phyloP scores from a whole-genome alignment of 2,797 vertebrate species.

The Valencia hispanica region DNA sequence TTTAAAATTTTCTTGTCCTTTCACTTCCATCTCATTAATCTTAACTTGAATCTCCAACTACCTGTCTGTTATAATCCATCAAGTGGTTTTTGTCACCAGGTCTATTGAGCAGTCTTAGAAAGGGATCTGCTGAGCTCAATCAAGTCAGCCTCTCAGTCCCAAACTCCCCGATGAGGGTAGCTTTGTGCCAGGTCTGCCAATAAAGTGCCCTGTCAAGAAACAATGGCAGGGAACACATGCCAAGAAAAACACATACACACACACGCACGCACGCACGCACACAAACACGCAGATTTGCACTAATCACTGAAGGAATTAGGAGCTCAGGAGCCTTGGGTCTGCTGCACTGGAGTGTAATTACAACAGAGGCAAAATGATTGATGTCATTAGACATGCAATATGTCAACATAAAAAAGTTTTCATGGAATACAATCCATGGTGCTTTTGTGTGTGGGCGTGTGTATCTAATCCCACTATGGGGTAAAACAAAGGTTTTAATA shows the following conservation, averaged over 20 bases:
- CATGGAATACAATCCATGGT: background rate
- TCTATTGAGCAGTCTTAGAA: conserved; percentile 69
- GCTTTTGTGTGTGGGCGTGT: background rate
- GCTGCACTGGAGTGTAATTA: conserved; percentile 39
- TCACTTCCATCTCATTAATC: conserved; percentile 37
- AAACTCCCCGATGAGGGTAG: conserved; percentile 55
- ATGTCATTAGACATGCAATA: conserved; percentile 41
- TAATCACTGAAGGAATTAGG: conserved; percentile 60
- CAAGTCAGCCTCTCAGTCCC: conserved; percentile 64
- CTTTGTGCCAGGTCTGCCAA: conserved; percentile 60
- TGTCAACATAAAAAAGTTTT: conserved; percentile 31
- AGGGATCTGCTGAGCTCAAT: conserved; percentile 69
- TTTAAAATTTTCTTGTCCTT: background rate
- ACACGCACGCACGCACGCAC: conserved; percentile 14
- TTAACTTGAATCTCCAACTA: conserved; percentile 48
- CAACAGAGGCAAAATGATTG: conserved; percentile 44
- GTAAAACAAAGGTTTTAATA: background rate
- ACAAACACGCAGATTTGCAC: conserved; percentile 39
- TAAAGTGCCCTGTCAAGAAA: conserved; percentile 67
- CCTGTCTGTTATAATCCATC: conserved; percentile 60
- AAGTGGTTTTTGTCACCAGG: conserved; percentile 59
- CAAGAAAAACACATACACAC: conserved; percentile 8
- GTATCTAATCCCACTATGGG: background rate
- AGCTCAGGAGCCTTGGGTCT: conserved; percentile 33
- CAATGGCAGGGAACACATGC: conserved; percentile 25